Percentiles rank a stretch among this genome's conserved stretches.
phyloP scores from a whole-genome alignment of 2,888 invertebrate species.

The Diarsia dahlii region DNA sequence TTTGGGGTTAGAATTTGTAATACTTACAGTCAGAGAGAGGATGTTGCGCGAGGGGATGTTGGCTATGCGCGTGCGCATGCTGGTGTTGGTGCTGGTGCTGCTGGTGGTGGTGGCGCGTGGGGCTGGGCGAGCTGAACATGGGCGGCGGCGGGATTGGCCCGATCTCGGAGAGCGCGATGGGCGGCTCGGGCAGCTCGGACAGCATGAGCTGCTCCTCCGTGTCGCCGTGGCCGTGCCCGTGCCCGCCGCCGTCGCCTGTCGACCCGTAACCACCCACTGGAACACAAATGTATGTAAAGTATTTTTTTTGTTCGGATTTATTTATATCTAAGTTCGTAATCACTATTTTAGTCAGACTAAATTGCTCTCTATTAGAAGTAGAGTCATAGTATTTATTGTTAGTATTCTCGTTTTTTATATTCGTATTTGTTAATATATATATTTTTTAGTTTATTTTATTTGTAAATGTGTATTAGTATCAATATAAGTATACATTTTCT shows the following conservation, averaged over 20 bases:
- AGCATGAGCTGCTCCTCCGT: slow-evolving; percentile 92
- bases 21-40: slow-evolving; percentile 86
- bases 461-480: no score
- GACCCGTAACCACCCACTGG: slow-evolving; percentile 91
- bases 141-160: slow-evolving; percentile 98
- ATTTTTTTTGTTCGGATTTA: slow-evolving; percentile 1
- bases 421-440: no score
- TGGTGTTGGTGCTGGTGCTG: slow-evolving; percentile 65
- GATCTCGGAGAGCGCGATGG: slow-evolving; percentile 97
- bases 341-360: no score
- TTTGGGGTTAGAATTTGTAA: background rate
- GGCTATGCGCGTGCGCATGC: slow-evolving; percentile 74
- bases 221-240: slow-evolving; percentile 70
- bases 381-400: no score
- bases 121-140: slow-evolving; percentile 98
- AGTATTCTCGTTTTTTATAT: no score
- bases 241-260: slow-evolving; percentile 75
- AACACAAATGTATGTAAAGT: slow-evolving; percentile 62
- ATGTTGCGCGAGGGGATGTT: slow-evolving; percentile 78
- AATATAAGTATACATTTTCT: no score
- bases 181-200: slow-evolving; percentile 97
- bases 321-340: background rate
- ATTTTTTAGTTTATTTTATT: no score
- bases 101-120: slow-evolving; percentile 88
- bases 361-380: no score